Conservation (phyloP, 2,888 invertebrate genomes). For the Myopa testacea region DNA sequence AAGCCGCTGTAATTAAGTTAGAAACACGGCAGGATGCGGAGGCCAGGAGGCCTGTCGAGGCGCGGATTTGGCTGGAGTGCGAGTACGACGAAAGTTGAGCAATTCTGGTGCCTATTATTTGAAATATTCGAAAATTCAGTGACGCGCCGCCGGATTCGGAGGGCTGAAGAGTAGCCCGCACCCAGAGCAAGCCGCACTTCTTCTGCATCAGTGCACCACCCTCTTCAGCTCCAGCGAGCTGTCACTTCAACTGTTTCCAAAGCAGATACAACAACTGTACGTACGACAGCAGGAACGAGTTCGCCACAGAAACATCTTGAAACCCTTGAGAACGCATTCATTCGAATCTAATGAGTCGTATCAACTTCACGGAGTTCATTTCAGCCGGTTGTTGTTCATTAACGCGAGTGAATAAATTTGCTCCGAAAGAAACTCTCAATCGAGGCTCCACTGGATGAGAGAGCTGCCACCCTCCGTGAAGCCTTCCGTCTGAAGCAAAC, state of each 20-base stretch:
- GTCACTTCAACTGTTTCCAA: constrained; percentile 8
- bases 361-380: constrained; percentile 57
- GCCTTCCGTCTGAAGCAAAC: neutral
- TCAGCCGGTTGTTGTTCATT: constrained; percentile 58
- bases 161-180: neutral
- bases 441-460: neutral
- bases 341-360: constrained; percentile 64
- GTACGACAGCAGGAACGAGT: neutral
- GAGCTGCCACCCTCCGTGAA: too few relatives aligned
- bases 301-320: constrained; percentile 37
- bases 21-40: neutral
- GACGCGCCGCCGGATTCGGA: too few relatives aligned
- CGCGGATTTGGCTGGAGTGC: neutral
- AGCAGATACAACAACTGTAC: neutral
- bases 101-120: neutral
- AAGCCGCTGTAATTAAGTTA: constrained; percentile 65
- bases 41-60: neutral
- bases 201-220: constrained; percentile 1
- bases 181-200: neutral
- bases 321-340: constrained; percentile 60
- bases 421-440: constrained; percentile 42
- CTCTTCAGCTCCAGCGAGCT: neutral
- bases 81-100: neutral
- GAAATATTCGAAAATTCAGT: neutral
- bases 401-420: constrained; percentile 64